These are phyloP conservation scores for Nymphalis c-album DNA, from an alignment of 2,888 invertebrate species.

Conservation along the genomic window DNA sequence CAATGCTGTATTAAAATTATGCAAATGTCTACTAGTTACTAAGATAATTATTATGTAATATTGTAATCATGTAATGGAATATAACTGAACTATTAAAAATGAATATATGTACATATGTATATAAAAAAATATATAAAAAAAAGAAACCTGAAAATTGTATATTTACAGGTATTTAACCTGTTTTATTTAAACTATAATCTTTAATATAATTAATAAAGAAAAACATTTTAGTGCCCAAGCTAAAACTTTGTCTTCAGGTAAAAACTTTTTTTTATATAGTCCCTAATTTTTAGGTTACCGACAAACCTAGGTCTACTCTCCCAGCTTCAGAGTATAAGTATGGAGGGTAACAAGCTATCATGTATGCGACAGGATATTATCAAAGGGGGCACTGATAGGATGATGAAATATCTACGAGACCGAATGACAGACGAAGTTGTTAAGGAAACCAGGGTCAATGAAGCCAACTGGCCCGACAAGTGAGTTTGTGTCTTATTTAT, in stretches of 20 bases:
- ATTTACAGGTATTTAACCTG: too few relatives aligned
- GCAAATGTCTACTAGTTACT: too few relatives aligned
- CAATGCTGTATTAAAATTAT: too few relatives aligned
- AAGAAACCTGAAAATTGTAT: too few relatives aligned
- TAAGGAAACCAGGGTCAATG: conserved; percentile 56
- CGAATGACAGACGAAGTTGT: conserved; percentile 76
- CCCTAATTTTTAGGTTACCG: conserved; percentile 57
- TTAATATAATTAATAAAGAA: too few relatives aligned
- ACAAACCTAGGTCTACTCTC: conserved; percentile 82
- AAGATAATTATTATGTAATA: too few relatives aligned
- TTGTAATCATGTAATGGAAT: too few relatives aligned
- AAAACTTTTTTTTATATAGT: background rate
- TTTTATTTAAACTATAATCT: too few relatives aligned
- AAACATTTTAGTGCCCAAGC: too few relatives aligned
- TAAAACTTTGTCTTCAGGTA: background rate
- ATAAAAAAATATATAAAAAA: too few relatives aligned
- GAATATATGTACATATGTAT: too few relatives aligned
- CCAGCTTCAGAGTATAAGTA: conserved; percentile 89
- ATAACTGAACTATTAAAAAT: too few relatives aligned
- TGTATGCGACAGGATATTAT: conserved; percentile 91
- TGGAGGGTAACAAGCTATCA: conserved; percentile 93
- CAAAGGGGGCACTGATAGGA: conserved; percentile 89
- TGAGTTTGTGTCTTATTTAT: conserved; percentile 47
- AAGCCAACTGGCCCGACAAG: conserved; percentile 81
- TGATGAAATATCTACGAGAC: conserved; percentile 89